A percentile compares a stretch with the other conserved stretches of the same genome.
Evolutionary conservation across 2,888 invertebrate species (phyloP).

Genomic region (Agrenia bidenticulata): DNA sequence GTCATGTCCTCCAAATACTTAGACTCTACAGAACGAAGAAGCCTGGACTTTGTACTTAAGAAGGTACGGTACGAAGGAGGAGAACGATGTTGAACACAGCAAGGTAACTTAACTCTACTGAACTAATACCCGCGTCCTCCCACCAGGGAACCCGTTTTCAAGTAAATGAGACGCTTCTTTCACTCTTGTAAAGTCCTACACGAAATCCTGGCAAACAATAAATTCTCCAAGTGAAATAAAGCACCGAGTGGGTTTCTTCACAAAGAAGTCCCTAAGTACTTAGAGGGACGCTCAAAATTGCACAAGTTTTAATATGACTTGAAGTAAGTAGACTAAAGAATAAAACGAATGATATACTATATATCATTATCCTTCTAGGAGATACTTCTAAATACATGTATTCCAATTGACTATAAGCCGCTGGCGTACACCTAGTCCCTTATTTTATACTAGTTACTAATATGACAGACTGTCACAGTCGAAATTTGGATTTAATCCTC

Average conservation of each 20-base stretch:
- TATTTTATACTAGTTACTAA: neutral
- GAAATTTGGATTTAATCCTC: slow-evolving; percentile 27
- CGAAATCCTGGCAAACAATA: neutral
- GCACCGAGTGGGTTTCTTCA: neutral
- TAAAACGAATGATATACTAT: too few relatives aligned
- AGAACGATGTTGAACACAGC: too few relatives aligned
- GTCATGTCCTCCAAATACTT: too few relatives aligned
- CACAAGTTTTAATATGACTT: neutral
- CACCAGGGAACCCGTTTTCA: slow-evolving; percentile 4
- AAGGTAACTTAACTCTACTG: neutral
- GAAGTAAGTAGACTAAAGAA: too few relatives aligned
- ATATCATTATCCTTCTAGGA: too few relatives aligned
- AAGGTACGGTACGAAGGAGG: too few relatives aligned
- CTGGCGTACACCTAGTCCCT: too few relatives aligned
- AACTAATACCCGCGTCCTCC: neutral
- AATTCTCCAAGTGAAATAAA: slow-evolving; percentile 8
- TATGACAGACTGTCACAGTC: slow-evolving; percentile 28
- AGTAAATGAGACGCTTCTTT: slow-evolving; percentile 1
- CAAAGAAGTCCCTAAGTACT: neutral
- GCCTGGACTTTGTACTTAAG: too few relatives aligned
- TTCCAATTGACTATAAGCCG: too few relatives aligned
- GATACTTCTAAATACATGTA: too few relatives aligned
- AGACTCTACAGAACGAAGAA: too few relatives aligned
- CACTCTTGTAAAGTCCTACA: too few relatives aligned
- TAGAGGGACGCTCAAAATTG: neutral